Conservation (phyloP, 2,888 invertebrate species). For the Drosophila ustulata region DNA sequence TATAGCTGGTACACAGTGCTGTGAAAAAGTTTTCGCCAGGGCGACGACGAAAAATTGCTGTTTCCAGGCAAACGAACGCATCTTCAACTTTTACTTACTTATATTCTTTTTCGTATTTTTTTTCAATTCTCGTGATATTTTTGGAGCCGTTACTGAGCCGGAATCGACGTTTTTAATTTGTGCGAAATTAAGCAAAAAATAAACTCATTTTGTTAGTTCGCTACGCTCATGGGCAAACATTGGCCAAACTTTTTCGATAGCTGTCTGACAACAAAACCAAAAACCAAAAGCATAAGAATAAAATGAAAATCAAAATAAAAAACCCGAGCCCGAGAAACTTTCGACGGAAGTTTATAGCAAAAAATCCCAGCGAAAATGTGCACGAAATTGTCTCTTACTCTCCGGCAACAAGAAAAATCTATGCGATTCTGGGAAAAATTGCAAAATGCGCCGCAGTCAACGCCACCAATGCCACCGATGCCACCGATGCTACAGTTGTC, state of each 20-base stretch:
- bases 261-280: conserved; percentile 74
- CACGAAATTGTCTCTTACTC: conserved; percentile 70
- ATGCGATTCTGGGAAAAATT: conserved; percentile 69
- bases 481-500: conserved; percentile 29
- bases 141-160: conserved; percentile 58
- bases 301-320: conserved; percentile 26
- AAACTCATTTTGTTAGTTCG: conserved; percentile 78
- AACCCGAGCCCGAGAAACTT: conserved; percentile 52
- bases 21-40: conserved; percentile 49
- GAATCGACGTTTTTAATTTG: conserved; percentile 77
- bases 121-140: conserved; percentile 39
- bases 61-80: conserved; percentile 38
- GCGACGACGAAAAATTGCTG: conserved; percentile 63
- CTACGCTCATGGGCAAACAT: conserved; percentile 72
- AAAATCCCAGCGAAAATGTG: conserved; percentile 61
- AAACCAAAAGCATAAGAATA: conserved; percentile 29
- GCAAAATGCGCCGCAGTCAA: conserved; percentile 57
- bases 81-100: conserved; percentile 43
- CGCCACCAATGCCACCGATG: conserved; percentile 19
- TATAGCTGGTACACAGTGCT: conserved; percentile 56
- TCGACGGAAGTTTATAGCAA: conserved; percentile 70
- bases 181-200: conserved; percentile 82
- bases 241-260: conserved; percentile 76
- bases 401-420: conserved; percentile 64
- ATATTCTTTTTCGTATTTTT: conserved; percentile 5